Evolutionary conservation across 2,113 vertebrate species (phyloP).

Genomic region (Heterochromis multidens): DNA sequence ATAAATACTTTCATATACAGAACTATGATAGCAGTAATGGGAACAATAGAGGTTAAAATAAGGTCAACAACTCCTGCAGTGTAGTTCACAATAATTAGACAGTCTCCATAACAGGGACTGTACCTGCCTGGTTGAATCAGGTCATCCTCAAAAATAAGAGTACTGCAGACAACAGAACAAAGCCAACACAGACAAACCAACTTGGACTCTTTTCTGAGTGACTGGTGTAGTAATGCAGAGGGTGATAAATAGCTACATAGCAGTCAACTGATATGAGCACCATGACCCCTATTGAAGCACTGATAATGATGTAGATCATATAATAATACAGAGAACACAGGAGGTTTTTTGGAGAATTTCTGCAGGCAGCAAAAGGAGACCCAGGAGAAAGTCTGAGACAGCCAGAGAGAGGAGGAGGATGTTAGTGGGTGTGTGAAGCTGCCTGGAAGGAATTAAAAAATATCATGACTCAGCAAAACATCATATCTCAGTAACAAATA

Average conservation of each 20-base stretch:
- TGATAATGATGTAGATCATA: not conserved
- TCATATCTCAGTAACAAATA: no score
- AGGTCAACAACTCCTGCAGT: not conserved
- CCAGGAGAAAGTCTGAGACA: constrained; percentile 43
- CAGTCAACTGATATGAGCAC: constrained; percentile 46
- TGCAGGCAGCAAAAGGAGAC: constrained; percentile 77
- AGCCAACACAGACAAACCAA: not conserved
- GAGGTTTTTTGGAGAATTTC: constrained; percentile 32
- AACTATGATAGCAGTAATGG: constrained; percentile 16
- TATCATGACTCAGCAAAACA: no score
- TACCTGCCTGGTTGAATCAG: not conserved
- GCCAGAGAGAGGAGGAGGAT: constrained; percentile 54
- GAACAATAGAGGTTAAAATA: constrained; percentile 30
- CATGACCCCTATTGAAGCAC: constrained; percentile 25
- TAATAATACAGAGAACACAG: constrained; percentile 7
- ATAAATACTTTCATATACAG: not conserved
- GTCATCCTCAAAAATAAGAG: not conserved
- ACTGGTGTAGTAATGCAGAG: constrained; percentile 16
- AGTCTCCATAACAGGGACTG: constrained; percentile 2
- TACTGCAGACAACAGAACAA: not conserved
- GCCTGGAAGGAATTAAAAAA: constrained; percentile 20
- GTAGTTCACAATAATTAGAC: not conserved
- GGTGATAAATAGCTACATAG: no score
- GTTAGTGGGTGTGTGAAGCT: constrained; percentile 59
- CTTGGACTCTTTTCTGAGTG: not conserved